Conservation (phyloP, 2,888 invertebrate species). For the Ochropacha duplaris region DNA sequence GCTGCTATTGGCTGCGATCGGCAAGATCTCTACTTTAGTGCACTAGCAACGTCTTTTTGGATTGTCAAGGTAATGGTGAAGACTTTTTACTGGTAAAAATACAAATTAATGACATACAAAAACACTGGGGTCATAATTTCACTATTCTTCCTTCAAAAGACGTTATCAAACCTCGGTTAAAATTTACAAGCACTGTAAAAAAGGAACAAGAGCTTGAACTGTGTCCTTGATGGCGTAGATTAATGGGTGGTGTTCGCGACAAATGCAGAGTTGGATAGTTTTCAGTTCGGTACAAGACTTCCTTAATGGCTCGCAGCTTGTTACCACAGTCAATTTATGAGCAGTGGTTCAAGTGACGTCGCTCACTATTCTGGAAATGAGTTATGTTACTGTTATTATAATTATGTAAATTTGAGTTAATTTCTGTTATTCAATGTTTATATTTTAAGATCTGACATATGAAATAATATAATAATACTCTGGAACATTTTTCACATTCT, state of each 20-base stretch:
- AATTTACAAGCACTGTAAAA: neutral
- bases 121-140: too few relatives aligned
- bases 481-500: too few relatives aligned
- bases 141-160: neutral
- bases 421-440: too few relatives aligned
- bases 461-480: too few relatives aligned
- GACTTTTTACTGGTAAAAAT: too few relatives aligned
- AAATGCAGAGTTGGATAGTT: conserved; percentile 7
- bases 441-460: too few relatives aligned
- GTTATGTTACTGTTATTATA: neutral
- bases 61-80: too few relatives aligned
- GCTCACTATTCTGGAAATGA: neutral
- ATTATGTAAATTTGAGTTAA: too few relatives aligned
- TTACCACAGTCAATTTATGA: neutral
- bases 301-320: conserved; percentile 1
- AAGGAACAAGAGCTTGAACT: conserved; percentile 1
- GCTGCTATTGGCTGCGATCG: too few relatives aligned
- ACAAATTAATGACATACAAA: too few relatives aligned
- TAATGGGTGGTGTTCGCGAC: conserved; percentile 6
- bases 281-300: conserved; percentile 5
- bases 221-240: conserved; percentile 2
- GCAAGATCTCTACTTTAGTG: too few relatives aligned
- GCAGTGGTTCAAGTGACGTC: conserved; percentile 1
- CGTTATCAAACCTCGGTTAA: neutral
- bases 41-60: too few relatives aligned